phyloP scores from a whole-genome alignment of 2,797 vertebrate species.

The Spea hammondii region DNA sequence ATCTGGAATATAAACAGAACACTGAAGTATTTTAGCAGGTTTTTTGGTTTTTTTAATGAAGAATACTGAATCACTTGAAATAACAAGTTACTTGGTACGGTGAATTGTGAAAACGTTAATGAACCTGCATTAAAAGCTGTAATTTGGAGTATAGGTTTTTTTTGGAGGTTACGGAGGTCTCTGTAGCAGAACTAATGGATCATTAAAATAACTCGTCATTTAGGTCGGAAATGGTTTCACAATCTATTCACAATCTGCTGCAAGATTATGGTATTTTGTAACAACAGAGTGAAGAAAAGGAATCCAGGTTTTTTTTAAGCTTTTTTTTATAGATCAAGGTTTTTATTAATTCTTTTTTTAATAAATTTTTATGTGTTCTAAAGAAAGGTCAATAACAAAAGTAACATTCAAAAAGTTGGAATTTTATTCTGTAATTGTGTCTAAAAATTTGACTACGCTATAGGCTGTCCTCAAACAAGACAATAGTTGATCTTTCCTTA shows the following conservation, averaged over 20 bases:
- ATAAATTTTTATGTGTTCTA: no score
- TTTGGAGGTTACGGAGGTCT: neutral
- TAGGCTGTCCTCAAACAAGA: no score
- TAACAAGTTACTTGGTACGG: neutral
- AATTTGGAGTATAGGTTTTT: neutral
- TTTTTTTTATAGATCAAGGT: no score
- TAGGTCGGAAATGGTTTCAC: neutral
- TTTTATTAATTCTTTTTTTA: no score
- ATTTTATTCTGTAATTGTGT: no score
- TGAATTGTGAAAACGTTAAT: neutral
- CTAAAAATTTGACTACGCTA: no score
- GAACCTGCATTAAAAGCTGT: neutral
- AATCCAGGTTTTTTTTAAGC: no score
- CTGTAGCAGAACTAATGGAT: slow-evolving; percentile 1
- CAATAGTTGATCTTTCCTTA: no score
- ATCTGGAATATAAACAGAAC: neutral
- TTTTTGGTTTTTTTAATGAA: neutral
- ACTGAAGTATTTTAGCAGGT: neutral
- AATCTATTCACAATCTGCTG: neutral
- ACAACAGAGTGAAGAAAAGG: no score
- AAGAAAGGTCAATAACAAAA: no score
- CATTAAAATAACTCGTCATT: neutral
- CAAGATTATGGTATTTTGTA: no score
- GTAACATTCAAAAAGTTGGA: no score
- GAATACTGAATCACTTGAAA: neutral